A percentile compares a stretch with the other conserved stretches of the same genome.
These are phyloP conservation scores for Heliconius eleuchia DNA, from an alignment of 1,140 invertebrate species.

Conservation along the genomic window DNA sequence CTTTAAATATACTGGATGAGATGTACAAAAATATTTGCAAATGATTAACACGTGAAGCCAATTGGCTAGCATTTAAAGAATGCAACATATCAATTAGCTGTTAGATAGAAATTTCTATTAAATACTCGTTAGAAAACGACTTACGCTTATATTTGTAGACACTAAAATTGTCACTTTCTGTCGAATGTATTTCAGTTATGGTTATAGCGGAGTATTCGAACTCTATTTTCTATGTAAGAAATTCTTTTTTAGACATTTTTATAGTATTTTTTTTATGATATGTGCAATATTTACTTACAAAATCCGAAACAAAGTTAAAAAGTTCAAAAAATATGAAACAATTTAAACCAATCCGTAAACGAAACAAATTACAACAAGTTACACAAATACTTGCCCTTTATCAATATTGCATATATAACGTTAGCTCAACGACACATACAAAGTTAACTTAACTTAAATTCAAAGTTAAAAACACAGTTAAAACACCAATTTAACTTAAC, in stretches of 20 bases:
- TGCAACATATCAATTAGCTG: slow-evolving; percentile 1
- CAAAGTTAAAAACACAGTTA: slow-evolving; percentile 10
- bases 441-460: background rate
- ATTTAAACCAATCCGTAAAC: background rate
- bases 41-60: slow-evolving; percentile 2
- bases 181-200: background rate
- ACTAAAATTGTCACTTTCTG: slow-evolving; percentile 4
- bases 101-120: slow-evolving; percentile 6
- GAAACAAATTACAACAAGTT: background rate
- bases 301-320: too few species aligned
- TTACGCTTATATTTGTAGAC: background rate
- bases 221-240: background rate
- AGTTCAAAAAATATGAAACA: too few species aligned
- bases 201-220: background rate
- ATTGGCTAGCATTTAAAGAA: background rate
- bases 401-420: background rate
- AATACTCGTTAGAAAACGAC: slow-evolving; percentile 10
- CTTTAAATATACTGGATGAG: too few species aligned
- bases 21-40: background rate
- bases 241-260: background rate
- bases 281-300: too few species aligned
- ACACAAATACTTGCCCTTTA: background rate
- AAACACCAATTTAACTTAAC: background rate
- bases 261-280: background rate
- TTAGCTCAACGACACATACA: background rate